Conservation (phyloP, 64 coral and sea anemone genomes). For the Pachyseris speciosa region DNA sequence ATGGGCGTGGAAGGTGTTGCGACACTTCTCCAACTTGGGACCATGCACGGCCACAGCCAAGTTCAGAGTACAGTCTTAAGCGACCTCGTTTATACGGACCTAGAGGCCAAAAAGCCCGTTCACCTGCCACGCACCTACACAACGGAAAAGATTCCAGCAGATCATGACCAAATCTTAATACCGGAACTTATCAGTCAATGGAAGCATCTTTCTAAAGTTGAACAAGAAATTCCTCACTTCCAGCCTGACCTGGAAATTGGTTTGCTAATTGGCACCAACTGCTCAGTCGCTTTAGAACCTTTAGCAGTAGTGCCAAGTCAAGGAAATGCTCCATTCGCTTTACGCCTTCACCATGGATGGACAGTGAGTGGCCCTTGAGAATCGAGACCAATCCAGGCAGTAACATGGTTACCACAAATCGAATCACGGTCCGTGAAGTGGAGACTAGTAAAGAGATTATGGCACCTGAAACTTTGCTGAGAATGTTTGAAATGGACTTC, state of each 20-base stretch:
- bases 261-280: conserved; percentile 63
- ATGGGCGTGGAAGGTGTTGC: conserved; percentile 38
- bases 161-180: conserved; percentile 59
- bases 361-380: conserved; percentile 58
- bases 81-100: conserved; percentile 36
- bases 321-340: conserved; percentile 60
- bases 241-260: conserved; percentile 67
- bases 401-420: not conserved
- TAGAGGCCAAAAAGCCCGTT: conserved; percentile 37
- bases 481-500: conserved; percentile 64
- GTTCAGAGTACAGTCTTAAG: conserved; percentile 28
- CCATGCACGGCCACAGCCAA: conserved; percentile 61
- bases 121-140: conserved; percentile 48
- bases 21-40: conserved; percentile 50
- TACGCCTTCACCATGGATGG: conserved; percentile 67
- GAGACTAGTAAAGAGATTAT: conserved; percentile 42
- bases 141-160: conserved; percentile 60
- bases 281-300: conserved; percentile 44
- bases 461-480: no score
- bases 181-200: conserved; percentile 45
- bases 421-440: conserved; percentile 59
- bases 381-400: not conserved
- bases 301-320: conserved; percentile 48
- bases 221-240: conserved; percentile 46
- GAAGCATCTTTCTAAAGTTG: conserved; percentile 38